Evolutionary conservation across 2,113 vertebrate genomes (phyloP), one percentile per base, ranked within the genome.

Genomic region (Vanacampus margaritifer): DNA sequence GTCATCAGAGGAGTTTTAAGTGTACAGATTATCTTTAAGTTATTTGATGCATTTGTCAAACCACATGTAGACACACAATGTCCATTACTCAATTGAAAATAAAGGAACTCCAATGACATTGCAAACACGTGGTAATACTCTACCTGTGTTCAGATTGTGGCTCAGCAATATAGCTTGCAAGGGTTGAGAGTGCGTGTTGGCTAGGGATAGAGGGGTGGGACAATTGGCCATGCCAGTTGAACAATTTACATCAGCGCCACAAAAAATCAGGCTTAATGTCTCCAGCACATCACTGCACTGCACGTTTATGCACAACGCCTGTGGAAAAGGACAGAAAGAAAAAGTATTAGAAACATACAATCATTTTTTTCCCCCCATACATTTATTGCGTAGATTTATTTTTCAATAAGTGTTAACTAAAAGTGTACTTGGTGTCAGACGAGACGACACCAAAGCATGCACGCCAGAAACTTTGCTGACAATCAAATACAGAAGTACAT

Each of bases 251-350:
- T 93, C 91, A 0, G 97, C 96, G 13, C 97, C 97, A 0, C 96
- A 98, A 88, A 97, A 98, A 54, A 98, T 87, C 71, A 98, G 91
- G 0, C 95, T 92, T 48, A 97, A 86, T 0, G 95, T 96, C 91
- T 98, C 97, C 0, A 93, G 91, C 81, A 98, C 89, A 88, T 98
- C 97, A 2, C 91, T 89, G 78, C 95, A 93, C 85, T 95, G 95
- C 62, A 95, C 94, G 0, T 95, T 93, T 0, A 86, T 93, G 75
- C 95, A 96, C 58, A 98, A 86, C 19, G 96, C 97, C 97, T 98
- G 56, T 1, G 32, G 69, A 46, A 45, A 65, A n/a, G 45, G 43
- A 50, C 16, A 65, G 5, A 21, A 65, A 5, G 11, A 36, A 12
- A 9, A 32, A 46, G 13, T 3, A 26, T 43, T 21, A 48, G 10